Base-by-base conservation (phyloP, 2,113 vertebrate species). In the Callorhinus ursinus region DNA sequence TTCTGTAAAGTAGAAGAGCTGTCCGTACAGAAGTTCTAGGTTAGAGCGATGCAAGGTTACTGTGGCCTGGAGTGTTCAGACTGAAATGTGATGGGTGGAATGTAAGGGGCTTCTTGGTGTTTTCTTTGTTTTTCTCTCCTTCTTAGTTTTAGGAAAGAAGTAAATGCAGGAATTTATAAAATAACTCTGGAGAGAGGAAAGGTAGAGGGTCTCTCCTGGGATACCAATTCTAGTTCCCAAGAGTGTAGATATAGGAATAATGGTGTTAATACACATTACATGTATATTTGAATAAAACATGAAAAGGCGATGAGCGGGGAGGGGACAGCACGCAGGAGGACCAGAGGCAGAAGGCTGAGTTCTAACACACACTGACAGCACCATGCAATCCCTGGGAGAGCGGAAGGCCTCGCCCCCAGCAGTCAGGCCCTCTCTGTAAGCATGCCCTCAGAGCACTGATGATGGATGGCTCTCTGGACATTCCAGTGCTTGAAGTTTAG, bases 321-420 rank as follows among this genome's bases (percentile, higher is more conserved):
- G n/a, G 24, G 7, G 13, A 24, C 11, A 51, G 21, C 7, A 28
- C 2, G 22, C 9, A 42, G 33, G 24, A 67, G 33, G 21, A 65
- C 26, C 15, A 26, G 74, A 42, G 83, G 51, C 91, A 24, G 0
- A 12, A 59, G 51, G 42, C 24, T 79, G 65, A 95, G 42, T 33
- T n/a, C 85, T 96, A 89, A 98, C 42, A 18, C 19, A 63, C n/a
- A 61, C n/a, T 96, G 96, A 94, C 74, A 96, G 91, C n/a, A 22
- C 1, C 22, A 0, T 21, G 10, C 42, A n/a, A 0, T 8, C 24
- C 65, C 59, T 1, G 15, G 63, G 22, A 36, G 13, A 11, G 74
- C n/a, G 19, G 51, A 39, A 81, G 49, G 15, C 53, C 63, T 51
- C 2, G 22, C 57, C 57, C 39, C 57, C 24, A 15, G 81, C 22